These are phyloP conservation scores for Boloria selene DNA, from an alignment of 2,888 invertebrate species.

Conservation along the genomic window DNA sequence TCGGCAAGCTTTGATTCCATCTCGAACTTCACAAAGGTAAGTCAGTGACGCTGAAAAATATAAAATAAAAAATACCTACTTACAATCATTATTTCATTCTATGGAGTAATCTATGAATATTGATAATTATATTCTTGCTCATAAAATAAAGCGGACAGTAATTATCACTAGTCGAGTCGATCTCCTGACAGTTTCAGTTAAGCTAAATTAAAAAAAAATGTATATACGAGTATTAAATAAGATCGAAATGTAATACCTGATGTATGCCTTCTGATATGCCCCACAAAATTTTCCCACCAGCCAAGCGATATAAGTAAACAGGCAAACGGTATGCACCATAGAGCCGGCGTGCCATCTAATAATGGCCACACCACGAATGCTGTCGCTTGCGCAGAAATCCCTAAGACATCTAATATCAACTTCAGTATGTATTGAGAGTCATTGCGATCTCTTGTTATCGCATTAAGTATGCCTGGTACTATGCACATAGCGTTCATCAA, in stretches of 20 bases:
- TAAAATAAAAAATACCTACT: too few relatives aligned
- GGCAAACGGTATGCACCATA: conserved; percentile 85
- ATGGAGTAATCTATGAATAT: too few relatives aligned
- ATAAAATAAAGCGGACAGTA: too few relatives aligned
- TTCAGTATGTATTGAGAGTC: conserved; percentile 64
- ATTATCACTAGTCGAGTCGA: too few relatives aligned
- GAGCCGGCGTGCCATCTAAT: conserved; percentile 66
- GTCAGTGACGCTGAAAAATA: conserved; percentile 57
- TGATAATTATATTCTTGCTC: too few relatives aligned
- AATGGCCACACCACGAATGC: conserved; percentile 88
- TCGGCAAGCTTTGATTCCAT: conserved; percentile 84
- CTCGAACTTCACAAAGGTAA: conserved; percentile 70
- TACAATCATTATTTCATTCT: too few relatives aligned
- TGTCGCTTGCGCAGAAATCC: conserved; percentile 84
- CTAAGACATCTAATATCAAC: conserved; percentile 80
- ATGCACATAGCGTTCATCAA: conserved; percentile 92
- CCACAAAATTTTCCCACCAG: conserved; percentile 93
- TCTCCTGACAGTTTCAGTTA: background rate
- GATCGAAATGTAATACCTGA: conserved; percentile 53
- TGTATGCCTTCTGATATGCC: conserved; percentile 56
- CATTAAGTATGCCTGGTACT: conserved; percentile 89
- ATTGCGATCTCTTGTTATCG: conserved; percentile 65
- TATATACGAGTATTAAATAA: background rate
- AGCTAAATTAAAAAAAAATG: background rate
- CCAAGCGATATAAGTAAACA: conserved; percentile 87